Conservation (phyloP, 35 echinoderm and acorn worm genomes). For the Heliocidaris tuberculata region DNA sequence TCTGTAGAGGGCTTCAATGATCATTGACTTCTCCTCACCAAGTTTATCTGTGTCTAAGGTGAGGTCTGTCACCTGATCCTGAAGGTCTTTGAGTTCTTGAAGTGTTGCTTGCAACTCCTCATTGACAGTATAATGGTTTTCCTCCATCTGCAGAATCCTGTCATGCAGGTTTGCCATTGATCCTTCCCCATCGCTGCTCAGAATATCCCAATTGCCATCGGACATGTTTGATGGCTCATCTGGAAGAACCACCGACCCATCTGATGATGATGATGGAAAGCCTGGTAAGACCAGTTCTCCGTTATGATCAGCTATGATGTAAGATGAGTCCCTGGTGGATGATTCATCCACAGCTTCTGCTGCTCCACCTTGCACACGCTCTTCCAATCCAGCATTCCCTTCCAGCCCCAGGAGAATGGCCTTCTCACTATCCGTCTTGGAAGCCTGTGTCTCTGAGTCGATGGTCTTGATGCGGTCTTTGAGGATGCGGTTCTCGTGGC, state of each 20-base stretch:
- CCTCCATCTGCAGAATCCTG: constrained; percentile 98
- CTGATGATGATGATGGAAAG: constrained; percentile 84
- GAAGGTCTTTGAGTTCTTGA: constrained; percentile 91
- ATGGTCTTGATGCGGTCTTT: constrained; percentile 72
- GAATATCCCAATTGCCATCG: constrained; percentile 92
- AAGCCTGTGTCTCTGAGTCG: constrained; percentile 62
- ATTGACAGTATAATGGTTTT: constrained; percentile 97
- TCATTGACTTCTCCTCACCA: constrained; percentile 78
- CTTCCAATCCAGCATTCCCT: constrained; percentile 9
- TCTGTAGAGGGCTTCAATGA: constrained; percentile 71
- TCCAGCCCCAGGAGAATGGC: constrained; percentile 80
- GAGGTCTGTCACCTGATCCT: constrained; percentile 77
- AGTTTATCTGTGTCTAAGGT: constrained; percentile 87
- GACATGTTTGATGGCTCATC: constrained; percentile 65
- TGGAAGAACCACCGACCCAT: constrained; percentile 54
- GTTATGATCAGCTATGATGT: constrained; percentile 72
- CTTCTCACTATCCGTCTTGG: constrained; percentile 89
- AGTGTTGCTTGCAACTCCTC: constrained; percentile 96
- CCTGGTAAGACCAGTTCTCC: constrained; percentile 74
- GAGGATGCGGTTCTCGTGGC: constrained; percentile 81
- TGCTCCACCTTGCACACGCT: constrained; percentile 7
- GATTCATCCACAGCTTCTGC: constrained; percentile 51
- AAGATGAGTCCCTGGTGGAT: constrained; percentile 42
- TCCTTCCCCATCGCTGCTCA: constrained; percentile 95
- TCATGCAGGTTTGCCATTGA: constrained; percentile 94